Percentiles rank a stretch among this genome's conserved stretches.
Evolutionary conservation across 2,888 invertebrate genomes (phyloP).

Genomic region (Sarcophaga caerulescens): DNA sequence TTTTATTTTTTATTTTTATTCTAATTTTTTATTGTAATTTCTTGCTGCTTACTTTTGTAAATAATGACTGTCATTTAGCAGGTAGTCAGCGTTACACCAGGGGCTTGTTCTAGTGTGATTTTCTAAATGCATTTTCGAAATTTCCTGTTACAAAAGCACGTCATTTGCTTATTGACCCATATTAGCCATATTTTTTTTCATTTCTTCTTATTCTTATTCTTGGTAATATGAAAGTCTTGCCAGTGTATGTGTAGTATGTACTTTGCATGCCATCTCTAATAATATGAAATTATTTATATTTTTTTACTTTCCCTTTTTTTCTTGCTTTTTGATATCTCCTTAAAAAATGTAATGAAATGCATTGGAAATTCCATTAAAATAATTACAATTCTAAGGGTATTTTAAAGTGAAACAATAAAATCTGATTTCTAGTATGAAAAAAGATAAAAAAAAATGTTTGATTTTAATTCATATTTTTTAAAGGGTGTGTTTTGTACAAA

Average conservation of each 20-base stretch:
- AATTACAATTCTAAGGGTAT: conserved; percentile 29
- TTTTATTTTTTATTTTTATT: background rate
- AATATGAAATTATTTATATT: conserved; percentile 57
- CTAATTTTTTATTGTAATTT: background rate
- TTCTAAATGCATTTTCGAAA: background rate
- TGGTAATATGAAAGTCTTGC: background rate
- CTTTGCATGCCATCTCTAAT: conserved; percentile 57
- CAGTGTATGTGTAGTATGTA: background rate
- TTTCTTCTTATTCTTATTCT: background rate
- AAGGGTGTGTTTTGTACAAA: too few relatives aligned
- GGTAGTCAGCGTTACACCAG: background rate
- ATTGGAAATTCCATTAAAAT: conserved; percentile 50
- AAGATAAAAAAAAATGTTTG: background rate
- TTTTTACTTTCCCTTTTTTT: background rate
- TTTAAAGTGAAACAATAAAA: background rate
- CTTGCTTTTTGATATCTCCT: conserved; percentile 25
- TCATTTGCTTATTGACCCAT: conserved; percentile 48
- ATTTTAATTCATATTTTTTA: too few relatives aligned
- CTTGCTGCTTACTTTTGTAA: conserved; percentile 4
- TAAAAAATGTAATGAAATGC: conserved; percentile 15
- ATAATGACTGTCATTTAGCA: conserved; percentile 43
- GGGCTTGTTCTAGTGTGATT: background rate
- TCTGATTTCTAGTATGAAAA: background rate
- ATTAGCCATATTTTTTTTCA: background rate
- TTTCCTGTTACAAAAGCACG: conserved; percentile 30